Conservation (phyloP, 2,113 vertebrate species). For the Ariopsis seemanni region DNA sequence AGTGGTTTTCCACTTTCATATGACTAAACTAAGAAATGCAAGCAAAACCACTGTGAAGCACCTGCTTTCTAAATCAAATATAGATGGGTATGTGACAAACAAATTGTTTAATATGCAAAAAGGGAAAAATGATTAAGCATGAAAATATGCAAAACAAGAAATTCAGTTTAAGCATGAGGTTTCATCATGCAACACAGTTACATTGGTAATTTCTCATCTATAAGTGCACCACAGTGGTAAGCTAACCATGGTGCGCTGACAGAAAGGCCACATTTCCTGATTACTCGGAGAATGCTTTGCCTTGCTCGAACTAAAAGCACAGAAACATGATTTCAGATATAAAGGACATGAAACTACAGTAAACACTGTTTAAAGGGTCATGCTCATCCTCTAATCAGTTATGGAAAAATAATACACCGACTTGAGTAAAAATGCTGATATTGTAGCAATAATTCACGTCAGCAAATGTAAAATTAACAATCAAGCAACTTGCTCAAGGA, state of each 20-base stretch:
- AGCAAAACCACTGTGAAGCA: background rate
- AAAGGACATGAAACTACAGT: background rate
- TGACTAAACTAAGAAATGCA: background rate
- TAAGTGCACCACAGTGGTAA: background rate
- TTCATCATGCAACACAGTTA: background rate
- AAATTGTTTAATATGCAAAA: background rate
- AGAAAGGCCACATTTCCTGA: conserved; percentile 33
- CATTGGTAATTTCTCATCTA: background rate
- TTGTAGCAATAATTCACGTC: background rate
- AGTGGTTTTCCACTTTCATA: background rate
- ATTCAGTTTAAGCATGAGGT: background rate
- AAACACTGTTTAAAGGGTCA: background rate
- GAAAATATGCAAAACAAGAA: background rate
- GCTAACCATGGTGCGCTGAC: conserved; percentile 2
- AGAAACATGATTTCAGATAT: background rate
- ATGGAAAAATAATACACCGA: background rate
- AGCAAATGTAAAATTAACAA: background rate
- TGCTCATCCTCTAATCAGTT: background rate
- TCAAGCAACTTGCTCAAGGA: background rate
- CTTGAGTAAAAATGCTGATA: background rate
- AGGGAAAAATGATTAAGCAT: background rate
- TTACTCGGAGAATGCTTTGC: background rate
- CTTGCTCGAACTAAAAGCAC: background rate
- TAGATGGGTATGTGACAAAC: background rate
- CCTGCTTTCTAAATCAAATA: background rate